Base-by-base conservation (phyloP, 2,888 invertebrate species). In the Taphrorychus bicolor region DNA sequence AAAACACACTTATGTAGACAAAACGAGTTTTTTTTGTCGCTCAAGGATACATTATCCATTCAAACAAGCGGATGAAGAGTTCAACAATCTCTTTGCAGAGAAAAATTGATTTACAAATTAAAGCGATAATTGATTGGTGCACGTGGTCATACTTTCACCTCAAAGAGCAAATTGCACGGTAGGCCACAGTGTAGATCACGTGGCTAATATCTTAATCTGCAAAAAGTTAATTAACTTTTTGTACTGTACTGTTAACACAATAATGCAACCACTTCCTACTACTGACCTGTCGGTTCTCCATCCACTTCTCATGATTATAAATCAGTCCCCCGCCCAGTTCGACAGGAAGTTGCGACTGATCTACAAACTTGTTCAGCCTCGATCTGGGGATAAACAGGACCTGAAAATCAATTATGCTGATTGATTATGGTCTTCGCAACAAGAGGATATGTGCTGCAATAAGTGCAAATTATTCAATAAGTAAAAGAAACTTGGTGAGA, bases 241-340 rank as follows among this genome's bases (percentile, higher is more conserved):
- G n/a, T n/a, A n/a, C n/a, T n/a, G 32, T 32, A 32, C 32, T 19
- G 17, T 52, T 11, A 22, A 52, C 5, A 14, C 3, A 3, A 2
- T 17, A 52, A 52, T 52, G 4, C 9, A 57, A 32, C n/a, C 11
- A 32, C 11, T 32, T 32, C 41, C 41, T 41, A 61, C 53, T 71
- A 80, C 85, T 83, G 83, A 93, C 93, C 85, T 91, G 85, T 82
- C 92, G 86, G 78, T 87, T 89, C 74, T 89, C 87, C 73, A 92
- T 85, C 94, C 94, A 94, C 73, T 86, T 84, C 59, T 87, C 85
- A 79, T 92, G 91, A 79, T 90, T 87, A 82, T 91, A 92, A 66
- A 85, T 82, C 79, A 90, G 86, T 65, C 85, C 86, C 59, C 93
- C 93, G 65, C 90, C 91, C 71, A 93, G 83, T 74, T 91, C 90